phyloP scores from a whole-genome alignment of 2,113 vertebrate genomes.

The Dicrurus megarhynchus region DNA sequence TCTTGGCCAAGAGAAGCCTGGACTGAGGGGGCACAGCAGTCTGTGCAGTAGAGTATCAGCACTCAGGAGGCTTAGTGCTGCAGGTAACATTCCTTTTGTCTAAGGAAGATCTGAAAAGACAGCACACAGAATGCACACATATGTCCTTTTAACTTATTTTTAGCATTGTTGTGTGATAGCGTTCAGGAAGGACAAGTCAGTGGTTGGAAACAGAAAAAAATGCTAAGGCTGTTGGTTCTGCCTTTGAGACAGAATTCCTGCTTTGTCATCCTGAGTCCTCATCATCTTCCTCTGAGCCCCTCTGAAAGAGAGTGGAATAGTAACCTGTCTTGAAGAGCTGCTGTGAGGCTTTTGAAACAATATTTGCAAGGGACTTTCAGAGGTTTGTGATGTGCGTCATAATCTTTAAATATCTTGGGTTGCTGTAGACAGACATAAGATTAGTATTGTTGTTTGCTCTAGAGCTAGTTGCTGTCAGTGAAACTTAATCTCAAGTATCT shows the following conservation, averaged over 20 bases:
- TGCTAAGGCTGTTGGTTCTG: not conserved
- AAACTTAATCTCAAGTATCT: not conserved
- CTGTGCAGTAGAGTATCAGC: not conserved
- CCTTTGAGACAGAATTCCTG: constrained; percentile 1
- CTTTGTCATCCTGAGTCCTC: constrained; percentile 10
- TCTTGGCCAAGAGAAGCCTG: not conserved
- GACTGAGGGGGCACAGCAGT: not conserved
- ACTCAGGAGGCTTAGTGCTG: not conserved
- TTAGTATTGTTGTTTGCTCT: not conserved
- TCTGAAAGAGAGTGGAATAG: not conserved
- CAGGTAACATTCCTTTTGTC: not conserved
- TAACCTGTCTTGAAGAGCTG: not conserved
- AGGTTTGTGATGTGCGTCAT: not conserved
- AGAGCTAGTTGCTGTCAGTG: not conserved
- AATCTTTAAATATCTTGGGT: not conserved
- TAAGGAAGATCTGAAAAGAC: not conserved
- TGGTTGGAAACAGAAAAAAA: not conserved
- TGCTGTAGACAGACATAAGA: not conserved
- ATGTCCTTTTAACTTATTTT: not conserved
- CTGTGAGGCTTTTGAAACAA: not conserved
- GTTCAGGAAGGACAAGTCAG: not conserved
- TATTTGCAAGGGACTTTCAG: not conserved
- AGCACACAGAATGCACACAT: not conserved
- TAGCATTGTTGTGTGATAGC: not conserved
- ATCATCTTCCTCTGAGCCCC: not conserved